Evolutionary conservation across 2,797 vertebrate species (phyloP).

Genomic region (Pelochelys cantorii): DNA sequence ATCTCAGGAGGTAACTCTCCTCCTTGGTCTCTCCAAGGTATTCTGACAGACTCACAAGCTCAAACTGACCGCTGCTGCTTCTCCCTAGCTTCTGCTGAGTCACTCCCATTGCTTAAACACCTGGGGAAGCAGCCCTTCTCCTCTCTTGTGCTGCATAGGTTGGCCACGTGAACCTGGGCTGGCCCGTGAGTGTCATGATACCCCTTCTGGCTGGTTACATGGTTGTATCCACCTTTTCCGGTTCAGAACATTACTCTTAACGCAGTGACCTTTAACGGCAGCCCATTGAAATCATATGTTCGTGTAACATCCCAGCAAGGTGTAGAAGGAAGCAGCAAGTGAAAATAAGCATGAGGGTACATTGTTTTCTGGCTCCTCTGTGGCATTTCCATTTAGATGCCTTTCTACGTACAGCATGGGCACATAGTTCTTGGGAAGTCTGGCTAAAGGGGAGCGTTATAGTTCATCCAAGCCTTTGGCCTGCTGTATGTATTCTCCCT

Average conservation of each 20-base stretch:
- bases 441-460: not conserved
- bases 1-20: not conserved
- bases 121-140: not conserved
- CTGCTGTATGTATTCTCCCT: not conserved
- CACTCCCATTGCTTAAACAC: not conserved
- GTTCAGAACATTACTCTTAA: not conserved
- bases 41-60: not conserved
- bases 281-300: not conserved
- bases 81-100: not conserved
- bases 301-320: not conserved
- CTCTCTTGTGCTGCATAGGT: not conserved
- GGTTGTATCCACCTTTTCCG: not conserved
- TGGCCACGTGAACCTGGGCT: not conserved
- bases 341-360: not conserved
- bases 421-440: not conserved
- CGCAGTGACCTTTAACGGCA: not conserved
- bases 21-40: not conserved
- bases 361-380: not conserved
- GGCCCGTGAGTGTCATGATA: not conserved
- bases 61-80: not conserved
- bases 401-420: rapidly evolving
- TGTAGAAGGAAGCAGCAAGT: not conserved
- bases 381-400: not conserved
- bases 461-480: not conserved
- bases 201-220: not conserved